Conservation (phyloP, 30 jellyfish, hydroid and myxozoan species). For the Phacellophora camtschatica region DNA sequence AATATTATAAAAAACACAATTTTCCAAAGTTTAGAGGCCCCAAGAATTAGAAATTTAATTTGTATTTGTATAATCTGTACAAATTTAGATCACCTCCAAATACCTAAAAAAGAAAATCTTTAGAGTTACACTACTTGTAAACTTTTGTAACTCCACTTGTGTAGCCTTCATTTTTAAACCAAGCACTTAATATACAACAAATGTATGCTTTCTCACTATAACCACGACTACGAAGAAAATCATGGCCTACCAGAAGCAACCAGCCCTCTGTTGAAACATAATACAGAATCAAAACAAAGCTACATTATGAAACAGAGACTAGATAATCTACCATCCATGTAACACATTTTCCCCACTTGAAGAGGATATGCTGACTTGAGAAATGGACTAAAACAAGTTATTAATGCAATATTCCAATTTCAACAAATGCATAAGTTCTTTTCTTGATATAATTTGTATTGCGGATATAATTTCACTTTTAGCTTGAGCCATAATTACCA, state of each 20-base stretch:
- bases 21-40: too few relatives aligned
- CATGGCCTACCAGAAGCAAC: constrained; percentile 67
- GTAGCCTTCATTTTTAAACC: neutral
- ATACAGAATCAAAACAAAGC: constrained; percentile 51
- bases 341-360: constrained; percentile 35
- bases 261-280: neutral
- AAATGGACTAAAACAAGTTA: neutral
- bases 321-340: constrained; percentile 56
- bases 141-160: too few relatives aligned
- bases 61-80: too few relatives aligned
- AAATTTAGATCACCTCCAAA: too few relatives aligned
- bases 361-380: constrained; percentile 68
- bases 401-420: neutral
- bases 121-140: too few relatives aligned
- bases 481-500: too few relatives aligned
- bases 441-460: too few relatives aligned
- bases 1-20: too few relatives aligned
- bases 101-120: too few relatives aligned
- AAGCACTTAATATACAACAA: neutral
- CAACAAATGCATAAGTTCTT: too few relatives aligned
- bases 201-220: constrained; percentile 68
- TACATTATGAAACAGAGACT: neutral
- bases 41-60: too few relatives aligned
- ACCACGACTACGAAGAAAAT: constrained; percentile 6
- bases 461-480: too few relatives aligned